Evolutionary conservation across 2,888 invertebrate genomes (phyloP).

Genomic region (Chaetogeoica ovagalla): DNA sequence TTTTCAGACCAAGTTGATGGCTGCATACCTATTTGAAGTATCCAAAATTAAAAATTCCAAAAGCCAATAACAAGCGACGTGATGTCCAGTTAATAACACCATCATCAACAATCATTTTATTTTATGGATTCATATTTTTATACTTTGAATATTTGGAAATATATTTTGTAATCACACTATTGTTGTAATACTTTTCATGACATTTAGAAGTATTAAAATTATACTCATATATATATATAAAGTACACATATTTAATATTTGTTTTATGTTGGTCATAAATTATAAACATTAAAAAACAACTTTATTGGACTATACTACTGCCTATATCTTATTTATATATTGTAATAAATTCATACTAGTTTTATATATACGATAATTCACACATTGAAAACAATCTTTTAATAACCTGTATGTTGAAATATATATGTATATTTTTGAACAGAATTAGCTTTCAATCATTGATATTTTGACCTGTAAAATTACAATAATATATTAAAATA

Average conservation of each 20-base stretch:
- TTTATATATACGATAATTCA: no score
- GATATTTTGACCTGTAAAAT: no score
- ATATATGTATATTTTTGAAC: no score
- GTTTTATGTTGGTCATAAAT: background rate
- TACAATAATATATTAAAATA: no score
- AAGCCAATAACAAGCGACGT: background rate
- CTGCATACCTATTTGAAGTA: conserved; percentile 67
- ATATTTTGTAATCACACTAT: background rate
- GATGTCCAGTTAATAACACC: background rate
- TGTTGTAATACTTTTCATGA: background rate
- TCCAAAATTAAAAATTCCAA: background rate
- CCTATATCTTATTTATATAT: no score
- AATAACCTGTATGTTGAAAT: no score
- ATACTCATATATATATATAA: background rate
- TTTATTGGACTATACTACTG: background rate
- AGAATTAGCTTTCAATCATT: no score
- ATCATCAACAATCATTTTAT: background rate
- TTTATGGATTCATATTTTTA: background rate
- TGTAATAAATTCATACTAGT: no score
- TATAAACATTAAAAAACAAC: background rate
- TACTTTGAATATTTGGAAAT: background rate
- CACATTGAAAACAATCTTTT: no score
- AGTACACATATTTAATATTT: background rate
- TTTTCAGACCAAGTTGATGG: conserved; percentile 86
- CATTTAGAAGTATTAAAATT: background rate